phyloP scores from a whole-genome alignment of 2,797 vertebrate species.

The Propithecus deckenii region DNA sequence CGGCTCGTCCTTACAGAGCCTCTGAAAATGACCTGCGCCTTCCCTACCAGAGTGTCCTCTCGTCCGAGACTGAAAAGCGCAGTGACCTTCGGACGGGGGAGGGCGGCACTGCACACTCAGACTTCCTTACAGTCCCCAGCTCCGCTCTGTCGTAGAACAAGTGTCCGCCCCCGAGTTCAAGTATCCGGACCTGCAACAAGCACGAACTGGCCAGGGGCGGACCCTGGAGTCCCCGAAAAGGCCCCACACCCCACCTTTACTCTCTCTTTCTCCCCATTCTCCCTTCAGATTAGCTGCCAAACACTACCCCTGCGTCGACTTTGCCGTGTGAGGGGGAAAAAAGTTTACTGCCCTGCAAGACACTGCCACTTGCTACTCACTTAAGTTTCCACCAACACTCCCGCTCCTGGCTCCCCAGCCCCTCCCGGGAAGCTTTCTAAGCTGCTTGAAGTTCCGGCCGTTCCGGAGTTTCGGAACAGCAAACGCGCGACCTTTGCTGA shows the following conservation, averaged over 20 bases:
- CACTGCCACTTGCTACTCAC: neutral
- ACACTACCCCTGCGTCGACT: neutral
- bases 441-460: neutral
- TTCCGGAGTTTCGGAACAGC: neutral
- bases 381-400: neutral
- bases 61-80: neutral
- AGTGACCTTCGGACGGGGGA: neutral
- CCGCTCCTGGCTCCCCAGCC: neutral
- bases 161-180: neutral
- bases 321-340: neutral
- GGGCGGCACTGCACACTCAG: neutral
- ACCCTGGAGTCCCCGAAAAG: neutral
- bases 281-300: neutral
- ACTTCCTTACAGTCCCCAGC: neutral
- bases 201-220: neutral
- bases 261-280: neutral
- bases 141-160: accelerated
- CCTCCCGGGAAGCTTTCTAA: neutral
- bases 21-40: neutral
- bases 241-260: neutral
- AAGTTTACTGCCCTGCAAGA: neutral
- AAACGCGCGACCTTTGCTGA: neutral
- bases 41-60: neutral
- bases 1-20: neutral
- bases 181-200: neutral